phyloP scores from a whole-genome alignment of 2,113 vertebrate genomes.

The Poeciliopsis prolifica region DNA sequence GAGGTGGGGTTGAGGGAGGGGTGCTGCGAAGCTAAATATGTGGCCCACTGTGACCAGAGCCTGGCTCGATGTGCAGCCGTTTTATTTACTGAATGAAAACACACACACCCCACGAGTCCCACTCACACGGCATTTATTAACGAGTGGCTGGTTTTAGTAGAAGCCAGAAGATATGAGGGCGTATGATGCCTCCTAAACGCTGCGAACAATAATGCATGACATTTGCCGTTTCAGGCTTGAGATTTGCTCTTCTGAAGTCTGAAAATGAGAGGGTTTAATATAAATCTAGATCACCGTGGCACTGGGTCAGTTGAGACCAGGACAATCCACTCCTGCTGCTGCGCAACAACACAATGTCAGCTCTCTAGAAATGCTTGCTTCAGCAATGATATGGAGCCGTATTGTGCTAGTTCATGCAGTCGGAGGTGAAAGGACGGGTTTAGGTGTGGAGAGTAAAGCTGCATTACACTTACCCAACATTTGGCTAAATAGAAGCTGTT shows the following conservation, averaged over 20 bases:
- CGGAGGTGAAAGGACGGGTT: constrained; percentile 41
- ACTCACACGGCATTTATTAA: constrained; percentile 65
- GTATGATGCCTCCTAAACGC: neutral
- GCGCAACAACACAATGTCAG: constrained; percentile 61
- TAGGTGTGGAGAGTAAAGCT: constrained; percentile 48
- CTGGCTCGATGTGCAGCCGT: constrained; percentile 64
- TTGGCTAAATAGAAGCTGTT: constrained; percentile 98
- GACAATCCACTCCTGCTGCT: constrained; percentile 35
- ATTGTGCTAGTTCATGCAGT: neutral
- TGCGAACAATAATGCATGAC: neutral
- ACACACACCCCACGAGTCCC: constrained; percentile 52
- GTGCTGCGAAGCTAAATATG: constrained; percentile 69
- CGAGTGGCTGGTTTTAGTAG: constrained; percentile 45
- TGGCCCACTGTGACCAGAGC: constrained; percentile 64
- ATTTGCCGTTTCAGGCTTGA: neutral
- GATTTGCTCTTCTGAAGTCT: constrained; percentile 2
- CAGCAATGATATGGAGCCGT: constrained; percentile 34
- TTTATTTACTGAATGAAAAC: constrained; percentile 69
- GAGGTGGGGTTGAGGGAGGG: constrained; percentile 21
- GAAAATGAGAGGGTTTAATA: constrained; percentile 12
- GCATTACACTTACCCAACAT: constrained; percentile 89
- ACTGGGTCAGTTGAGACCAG: constrained; percentile 63
- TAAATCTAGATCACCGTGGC: constrained; percentile 63
- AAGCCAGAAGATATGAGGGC: constrained; percentile 21
- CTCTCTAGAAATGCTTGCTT: constrained; percentile 43